Evolutionary conservation across 2,888 invertebrate genomes (phyloP), one percentile per base, ranked within the genome.

Genomic region (Nemotelus pantherinus): DNA sequence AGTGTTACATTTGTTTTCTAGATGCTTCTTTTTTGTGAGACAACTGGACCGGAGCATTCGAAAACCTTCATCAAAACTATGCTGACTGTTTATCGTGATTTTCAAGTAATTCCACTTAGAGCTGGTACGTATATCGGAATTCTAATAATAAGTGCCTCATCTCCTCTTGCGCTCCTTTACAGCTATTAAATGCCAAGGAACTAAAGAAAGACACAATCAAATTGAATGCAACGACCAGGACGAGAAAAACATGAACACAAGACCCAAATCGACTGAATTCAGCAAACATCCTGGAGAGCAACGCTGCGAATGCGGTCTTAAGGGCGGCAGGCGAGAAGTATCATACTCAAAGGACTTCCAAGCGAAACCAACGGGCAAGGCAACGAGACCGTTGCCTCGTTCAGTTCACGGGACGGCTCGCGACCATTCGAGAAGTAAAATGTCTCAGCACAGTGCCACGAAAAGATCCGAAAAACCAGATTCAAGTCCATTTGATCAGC

Each of bases 1-100:
- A 60, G 9, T 60, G 2, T 60, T 60, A 60, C 39, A 60, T n/a
- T 60, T n/a, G 9, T 67, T 48, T 68, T 47, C n/a, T 41, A 68
- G 68, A 68, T 68, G 68, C 48, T 68, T 50, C 39, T 68, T 39
- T 68, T 68, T 39, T 68, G 68, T 39, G 68, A 68, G 50, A 68
- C 50, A 9, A 68, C 41, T 3, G 68, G 68, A n/a, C 68, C 68
- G 25, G 68, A 68, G 43, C 68, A 68, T 39, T n/a, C 50, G 39
- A 68, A 68, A 41, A 68, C 50, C 4, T 68, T 68, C 39, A 68
- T 68, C 48, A 68, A 53, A 50, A 68, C 25, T 68, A 68, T 68
- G 68, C 25, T 68, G 68, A 41, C 50, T 4, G 68, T 48, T 48
- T 68, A 68, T 48, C 41, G 50, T 6, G 68, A 68, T 50, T 68